Conservation (phyloP, 2,888 invertebrate genomes). For the Diarsia mendica region DNA sequence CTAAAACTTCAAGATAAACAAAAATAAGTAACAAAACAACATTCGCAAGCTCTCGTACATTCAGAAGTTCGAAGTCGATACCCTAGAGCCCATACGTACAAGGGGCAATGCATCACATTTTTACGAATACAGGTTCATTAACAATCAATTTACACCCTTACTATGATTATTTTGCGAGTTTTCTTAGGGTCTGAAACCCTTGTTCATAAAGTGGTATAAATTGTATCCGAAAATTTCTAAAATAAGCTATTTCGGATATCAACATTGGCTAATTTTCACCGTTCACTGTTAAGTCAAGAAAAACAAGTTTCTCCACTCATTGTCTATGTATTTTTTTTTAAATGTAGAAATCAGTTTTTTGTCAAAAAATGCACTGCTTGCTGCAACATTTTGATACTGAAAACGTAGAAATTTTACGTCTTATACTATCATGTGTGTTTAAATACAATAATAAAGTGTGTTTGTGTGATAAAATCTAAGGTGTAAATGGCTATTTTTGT, state of each 20-base stretch:
- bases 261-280: constrained; percentile 2
- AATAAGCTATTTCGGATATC: neutral
- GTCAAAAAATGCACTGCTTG: neutral
- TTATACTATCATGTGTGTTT: neutral
- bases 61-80: constrained; percentile 54
- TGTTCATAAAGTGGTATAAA: constrained; percentile 11
- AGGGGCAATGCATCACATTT: constrained; percentile 69
- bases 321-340: no score
- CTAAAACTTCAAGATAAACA: neutral
- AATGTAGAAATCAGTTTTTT: neutral
- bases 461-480: neutral
- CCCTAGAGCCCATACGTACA: constrained; percentile 69
- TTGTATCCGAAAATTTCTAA: constrained; percentile 6
- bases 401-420: neutral
- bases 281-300: no score
- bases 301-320: no score
- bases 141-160: constrained; percentile 26
- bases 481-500: no score
- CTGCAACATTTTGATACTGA: constrained; percentile 9
- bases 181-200: neutral
- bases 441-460: neutral
- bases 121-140: constrained; percentile 50
- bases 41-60: constrained; percentile 1
- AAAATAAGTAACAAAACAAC: constrained; percentile 31
- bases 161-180: neutral